phyloP scores from a whole-genome alignment of 2,888 invertebrate species.

The Drosophila limbata region DNA sequence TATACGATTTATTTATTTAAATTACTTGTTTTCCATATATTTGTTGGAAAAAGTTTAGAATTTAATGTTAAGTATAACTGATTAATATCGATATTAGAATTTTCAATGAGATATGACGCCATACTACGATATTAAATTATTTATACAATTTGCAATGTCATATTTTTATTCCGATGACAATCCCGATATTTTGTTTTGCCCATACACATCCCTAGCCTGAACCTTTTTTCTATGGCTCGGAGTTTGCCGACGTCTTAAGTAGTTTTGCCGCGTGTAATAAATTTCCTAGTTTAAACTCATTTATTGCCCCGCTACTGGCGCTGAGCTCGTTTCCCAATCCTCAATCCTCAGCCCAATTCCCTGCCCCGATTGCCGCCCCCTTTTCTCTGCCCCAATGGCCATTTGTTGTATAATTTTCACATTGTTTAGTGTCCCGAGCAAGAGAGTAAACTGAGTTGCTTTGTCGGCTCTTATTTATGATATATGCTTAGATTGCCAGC shows the following conservation, averaged over 20 bases:
- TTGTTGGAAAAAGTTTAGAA: too few relatives aligned
- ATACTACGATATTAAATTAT: too few relatives aligned
- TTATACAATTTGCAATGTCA: too few relatives aligned
- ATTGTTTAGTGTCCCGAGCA: constrained; percentile 69
- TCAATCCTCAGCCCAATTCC: neutral
- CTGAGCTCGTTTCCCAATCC: constrained; percentile 19
- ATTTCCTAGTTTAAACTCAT: constrained; percentile 80
- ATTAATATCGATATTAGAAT: too few relatives aligned
- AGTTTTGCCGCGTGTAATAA: constrained; percentile 79
- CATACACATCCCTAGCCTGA: neutral
- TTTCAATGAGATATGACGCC: too few relatives aligned
- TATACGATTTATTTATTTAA: too few relatives aligned
- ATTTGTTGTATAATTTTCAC: constrained; percentile 80
- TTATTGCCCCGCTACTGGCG: constrained; percentile 67
- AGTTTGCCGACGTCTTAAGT: constrained; percentile 64
- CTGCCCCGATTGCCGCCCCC: neutral
- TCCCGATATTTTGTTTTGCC: too few relatives aligned
- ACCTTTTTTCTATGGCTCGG: neutral
- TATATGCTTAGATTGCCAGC: constrained; percentile 55
- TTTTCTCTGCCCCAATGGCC: constrained; percentile 60
- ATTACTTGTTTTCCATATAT: too few relatives aligned
- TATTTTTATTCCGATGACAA: too few relatives aligned
- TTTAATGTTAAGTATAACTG: too few relatives aligned
- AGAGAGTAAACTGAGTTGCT: constrained; percentile 35
- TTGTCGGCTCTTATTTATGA: constrained; percentile 67